phyloP scores from a whole-genome alignment of 1,140 invertebrate genomes.

The Drosophila lowei region DNA sequence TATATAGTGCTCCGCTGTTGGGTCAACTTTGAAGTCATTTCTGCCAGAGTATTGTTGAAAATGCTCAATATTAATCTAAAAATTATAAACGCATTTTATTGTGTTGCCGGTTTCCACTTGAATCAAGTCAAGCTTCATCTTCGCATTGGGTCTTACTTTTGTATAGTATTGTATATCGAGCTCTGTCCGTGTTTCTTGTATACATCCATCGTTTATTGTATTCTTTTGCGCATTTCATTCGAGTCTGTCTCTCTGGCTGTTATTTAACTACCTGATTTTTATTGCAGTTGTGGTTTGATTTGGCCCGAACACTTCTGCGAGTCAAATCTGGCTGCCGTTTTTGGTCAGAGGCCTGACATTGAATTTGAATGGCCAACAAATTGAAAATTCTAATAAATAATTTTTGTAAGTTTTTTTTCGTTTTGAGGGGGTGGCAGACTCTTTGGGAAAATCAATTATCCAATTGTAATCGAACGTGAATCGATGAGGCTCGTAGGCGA shows the following conservation, averaged over 20 bases:
- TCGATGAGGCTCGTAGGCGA: too few species aligned
- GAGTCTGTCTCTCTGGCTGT: conserved; percentile 23
- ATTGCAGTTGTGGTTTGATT: conserved; percentile 29
- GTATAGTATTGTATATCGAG: conserved; percentile 2
- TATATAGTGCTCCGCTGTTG: not conserved
- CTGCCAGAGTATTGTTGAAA: conserved; percentile 14
- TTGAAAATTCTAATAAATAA: conserved; percentile 69
- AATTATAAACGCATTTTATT: conserved; percentile 64
- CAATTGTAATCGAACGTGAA: conserved; percentile 52
- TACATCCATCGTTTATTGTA: conserved; percentile 25
- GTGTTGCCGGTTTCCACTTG: conserved; percentile 59
- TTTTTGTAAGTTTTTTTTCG: conserved; percentile 3
- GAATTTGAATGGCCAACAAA: conserved; percentile 48
- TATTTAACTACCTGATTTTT: conserved; percentile 62
- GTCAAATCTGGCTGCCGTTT: conserved; percentile 42
- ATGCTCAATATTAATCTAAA: conserved; percentile 61
- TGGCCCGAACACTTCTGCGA: conserved; percentile 5
- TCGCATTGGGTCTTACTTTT: not conserved
- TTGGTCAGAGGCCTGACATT: conserved; percentile 60
- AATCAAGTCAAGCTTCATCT: conserved; percentile 51
- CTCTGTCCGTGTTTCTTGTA: conserved; percentile 10
- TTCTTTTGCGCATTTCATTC: conserved; percentile 67
- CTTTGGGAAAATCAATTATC: conserved; percentile 66
- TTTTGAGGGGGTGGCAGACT: conserved; percentile 16
- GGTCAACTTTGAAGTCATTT: conserved; percentile 38